phyloP scores from a whole-genome alignment of 2,113 vertebrate species.

The Sceloporus undulatus region DNA sequence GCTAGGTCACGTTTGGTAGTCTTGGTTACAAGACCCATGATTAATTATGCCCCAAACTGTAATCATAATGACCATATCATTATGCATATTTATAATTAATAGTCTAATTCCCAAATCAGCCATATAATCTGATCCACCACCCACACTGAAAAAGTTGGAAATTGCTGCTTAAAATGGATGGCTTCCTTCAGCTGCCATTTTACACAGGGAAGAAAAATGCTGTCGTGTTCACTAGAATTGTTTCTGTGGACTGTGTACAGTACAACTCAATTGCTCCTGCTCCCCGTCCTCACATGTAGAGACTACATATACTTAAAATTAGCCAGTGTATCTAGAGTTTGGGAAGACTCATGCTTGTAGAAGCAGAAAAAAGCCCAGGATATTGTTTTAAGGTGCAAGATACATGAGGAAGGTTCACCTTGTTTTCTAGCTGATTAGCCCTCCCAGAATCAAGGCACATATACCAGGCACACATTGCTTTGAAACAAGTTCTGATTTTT shows the following conservation, averaged over 20 bases:
- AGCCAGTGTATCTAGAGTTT: no score
- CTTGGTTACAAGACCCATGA: slow-evolving; percentile 15
- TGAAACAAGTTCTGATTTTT: no score
- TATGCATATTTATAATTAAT: slow-evolving; percentile 24
- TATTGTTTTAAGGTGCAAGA: no score
- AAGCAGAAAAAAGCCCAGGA: no score
- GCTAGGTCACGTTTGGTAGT: neutral
- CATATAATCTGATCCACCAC: neutral
- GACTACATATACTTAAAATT: no score
- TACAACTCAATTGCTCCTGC: neutral
- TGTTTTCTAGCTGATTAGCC: no score
- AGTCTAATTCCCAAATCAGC: neutral
- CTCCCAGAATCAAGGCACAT: no score
- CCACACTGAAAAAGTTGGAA: neutral
- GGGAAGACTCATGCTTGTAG: no score
- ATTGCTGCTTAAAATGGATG: neutral
- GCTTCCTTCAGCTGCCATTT: neutral
- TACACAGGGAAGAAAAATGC: neutral
- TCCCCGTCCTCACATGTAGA: no score
- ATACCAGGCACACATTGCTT: no score
- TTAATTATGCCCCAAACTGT: slow-evolving; percentile 7
- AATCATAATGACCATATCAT: slow-evolving; percentile 1
- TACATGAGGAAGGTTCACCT: no score
- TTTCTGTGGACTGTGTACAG: no score
- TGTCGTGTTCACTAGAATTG: neutral